A percentile compares a stretch with the other conserved stretches of the same genome.
Evolutionary conservation across 2,797 vertebrate species (phyloP).

Genomic region (Lindbergichthys nudifrons): DNA sequence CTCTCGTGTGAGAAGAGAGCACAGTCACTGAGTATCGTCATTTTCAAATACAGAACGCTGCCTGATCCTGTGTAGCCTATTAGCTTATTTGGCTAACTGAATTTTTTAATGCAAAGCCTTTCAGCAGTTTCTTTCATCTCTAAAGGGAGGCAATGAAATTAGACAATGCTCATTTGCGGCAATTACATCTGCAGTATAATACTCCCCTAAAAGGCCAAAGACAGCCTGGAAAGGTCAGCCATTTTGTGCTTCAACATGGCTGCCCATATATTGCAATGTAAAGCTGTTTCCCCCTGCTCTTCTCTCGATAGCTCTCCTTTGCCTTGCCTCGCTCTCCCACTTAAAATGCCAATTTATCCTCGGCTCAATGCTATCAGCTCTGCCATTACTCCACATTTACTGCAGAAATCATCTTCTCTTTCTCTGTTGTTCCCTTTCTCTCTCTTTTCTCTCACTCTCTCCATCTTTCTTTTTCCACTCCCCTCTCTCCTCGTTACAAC

Average conservation of each 20-base stretch:
- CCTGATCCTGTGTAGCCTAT: slow-evolving; percentile 5
- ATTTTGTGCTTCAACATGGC: slow-evolving; percentile 84
- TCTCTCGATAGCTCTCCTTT: slow-evolving; percentile 66
- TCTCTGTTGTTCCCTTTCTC: slow-evolving; percentile 48
- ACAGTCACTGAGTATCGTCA: slow-evolving; percentile 20
- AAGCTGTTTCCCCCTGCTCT: slow-evolving; percentile 64
- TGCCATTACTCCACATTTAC: slow-evolving; percentile 81
- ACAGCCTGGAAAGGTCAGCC: slow-evolving; percentile 76
- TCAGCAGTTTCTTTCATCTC: neutral
- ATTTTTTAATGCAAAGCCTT: slow-evolving; percentile 15
- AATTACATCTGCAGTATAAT: slow-evolving; percentile 31
- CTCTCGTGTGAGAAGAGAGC: slow-evolving; percentile 18
- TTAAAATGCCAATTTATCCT: slow-evolving; percentile 85
- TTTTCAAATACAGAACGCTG: slow-evolving; percentile 14
- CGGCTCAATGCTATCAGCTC: slow-evolving; percentile 81
- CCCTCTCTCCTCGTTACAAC: slow-evolving; percentile 46
- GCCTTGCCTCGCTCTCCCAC: slow-evolving; percentile 77
- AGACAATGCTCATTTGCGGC: slow-evolving; percentile 32
- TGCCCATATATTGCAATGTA: slow-evolving; percentile 77
- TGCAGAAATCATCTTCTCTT: slow-evolving; percentile 73
- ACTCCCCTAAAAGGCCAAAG: slow-evolving; percentile 57
- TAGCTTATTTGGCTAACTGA: slow-evolving; percentile 18
- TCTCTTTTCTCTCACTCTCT: slow-evolving; percentile 30
- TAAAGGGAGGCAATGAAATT: slow-evolving; percentile 19
- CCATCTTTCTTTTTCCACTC: slow-evolving; percentile 28